Conservation (phyloP, 2,797 vertebrate species). For the Aselliscus stoliczkanus region DNA sequence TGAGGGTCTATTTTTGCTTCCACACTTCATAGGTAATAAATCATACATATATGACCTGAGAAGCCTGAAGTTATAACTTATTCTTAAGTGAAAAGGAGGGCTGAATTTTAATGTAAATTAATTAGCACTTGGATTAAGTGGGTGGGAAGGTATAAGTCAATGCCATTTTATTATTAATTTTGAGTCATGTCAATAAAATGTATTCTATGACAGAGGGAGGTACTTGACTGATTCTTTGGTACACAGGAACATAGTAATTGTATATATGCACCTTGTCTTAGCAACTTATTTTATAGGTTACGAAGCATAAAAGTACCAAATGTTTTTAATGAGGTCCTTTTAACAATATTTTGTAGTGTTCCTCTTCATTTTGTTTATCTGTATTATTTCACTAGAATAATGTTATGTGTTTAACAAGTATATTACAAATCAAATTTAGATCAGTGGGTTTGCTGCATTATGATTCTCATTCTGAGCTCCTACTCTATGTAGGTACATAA, state of each 20-base stretch:
- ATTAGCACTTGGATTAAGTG: background rate
- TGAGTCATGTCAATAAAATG: background rate
- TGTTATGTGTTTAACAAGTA: background rate
- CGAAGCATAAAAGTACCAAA: background rate
- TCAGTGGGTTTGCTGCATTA: background rate
- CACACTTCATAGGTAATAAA: background rate
- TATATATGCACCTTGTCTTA: background rate
- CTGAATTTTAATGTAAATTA: slow-evolving; percentile 6
- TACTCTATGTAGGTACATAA: background rate
- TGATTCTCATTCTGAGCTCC: background rate
- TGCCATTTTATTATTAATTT: background rate
- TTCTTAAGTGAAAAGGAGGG: background rate
- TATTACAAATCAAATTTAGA: background rate
- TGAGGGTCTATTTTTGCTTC: background rate
- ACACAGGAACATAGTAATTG: background rate
- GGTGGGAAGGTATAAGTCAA: background rate
- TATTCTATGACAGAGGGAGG: background rate
- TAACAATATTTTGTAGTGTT: background rate
- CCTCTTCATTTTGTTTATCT: background rate
- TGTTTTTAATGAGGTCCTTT: background rate
- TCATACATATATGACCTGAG: background rate
- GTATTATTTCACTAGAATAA: background rate
- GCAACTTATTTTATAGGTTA: background rate
- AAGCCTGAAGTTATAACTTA: background rate
- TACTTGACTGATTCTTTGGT: background rate